phyloP scores from a whole-genome alignment of 2,888 invertebrate species.

The Trissoscelio sp. region DNA sequence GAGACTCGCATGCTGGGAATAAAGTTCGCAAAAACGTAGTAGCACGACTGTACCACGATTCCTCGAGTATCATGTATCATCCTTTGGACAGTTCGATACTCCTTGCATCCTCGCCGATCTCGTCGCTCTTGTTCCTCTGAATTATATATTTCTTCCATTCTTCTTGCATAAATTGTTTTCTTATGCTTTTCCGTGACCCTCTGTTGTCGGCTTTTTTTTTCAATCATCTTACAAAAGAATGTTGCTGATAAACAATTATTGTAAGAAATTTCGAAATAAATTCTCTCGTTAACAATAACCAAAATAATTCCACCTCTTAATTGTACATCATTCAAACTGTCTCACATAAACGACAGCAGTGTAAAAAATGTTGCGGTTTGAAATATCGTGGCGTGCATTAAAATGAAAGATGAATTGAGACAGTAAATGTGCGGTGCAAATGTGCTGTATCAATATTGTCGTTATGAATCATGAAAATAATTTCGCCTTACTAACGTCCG shows the following conservation, averaged over 20 bases:
- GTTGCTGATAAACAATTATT: neutral
- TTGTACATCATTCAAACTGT: slow-evolving; percentile 24
- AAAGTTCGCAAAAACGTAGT: slow-evolving; percentile 71
- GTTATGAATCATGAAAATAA: slow-evolving; percentile 35
- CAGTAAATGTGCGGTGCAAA: slow-evolving; percentile 37
- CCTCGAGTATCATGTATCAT: slow-evolving; percentile 80
- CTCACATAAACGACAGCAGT: slow-evolving; percentile 17
- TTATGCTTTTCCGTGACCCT: slow-evolving; percentile 12
- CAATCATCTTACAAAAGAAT: too few species aligned
- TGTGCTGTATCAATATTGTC: slow-evolving; percentile 46
- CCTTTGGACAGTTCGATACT: slow-evolving; percentile 76
- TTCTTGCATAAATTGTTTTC: slow-evolving; percentile 38
- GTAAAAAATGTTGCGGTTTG: slow-evolving; percentile 30
- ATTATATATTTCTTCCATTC: slow-evolving; percentile 42
- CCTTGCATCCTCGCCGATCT: slow-evolving; percentile 56
- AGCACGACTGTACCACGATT: slow-evolving; percentile 72
- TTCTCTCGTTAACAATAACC: too few species aligned
- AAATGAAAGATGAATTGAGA: slow-evolving; percentile 44
- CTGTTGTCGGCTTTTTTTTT: neutral
- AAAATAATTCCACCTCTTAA: neutral
- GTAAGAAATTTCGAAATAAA: too few species aligned
- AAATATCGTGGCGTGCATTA: slow-evolving; percentile 39
- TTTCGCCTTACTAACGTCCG: slow-evolving; percentile 2
- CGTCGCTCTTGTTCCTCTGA: slow-evolving; percentile 59
- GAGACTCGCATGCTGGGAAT: slow-evolving; percentile 43